Evolutionary conservation across 53 echinoderm and acorn worm species (phyloP).

Genomic region (Henricia sp.): DNA sequence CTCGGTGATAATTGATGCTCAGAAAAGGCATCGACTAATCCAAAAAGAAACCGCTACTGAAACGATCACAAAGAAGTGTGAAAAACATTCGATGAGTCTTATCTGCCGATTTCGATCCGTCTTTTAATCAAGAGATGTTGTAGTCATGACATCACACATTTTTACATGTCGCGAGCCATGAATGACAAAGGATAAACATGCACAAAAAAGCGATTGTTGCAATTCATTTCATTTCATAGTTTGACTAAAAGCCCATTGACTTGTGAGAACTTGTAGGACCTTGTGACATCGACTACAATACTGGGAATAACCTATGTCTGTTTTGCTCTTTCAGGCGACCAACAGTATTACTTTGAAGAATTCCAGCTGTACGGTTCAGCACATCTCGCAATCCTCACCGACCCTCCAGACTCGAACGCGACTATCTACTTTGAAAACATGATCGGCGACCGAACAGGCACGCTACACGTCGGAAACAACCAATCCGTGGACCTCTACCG

Average conservation of each 20-base stretch:
- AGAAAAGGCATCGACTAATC: no score
- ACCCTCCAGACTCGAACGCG: slow-evolving; percentile 68
- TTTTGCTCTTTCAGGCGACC: no score
- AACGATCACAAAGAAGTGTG: background rate
- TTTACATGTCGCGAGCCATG: no score
- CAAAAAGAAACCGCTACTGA: no score
- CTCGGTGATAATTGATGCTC: background rate
- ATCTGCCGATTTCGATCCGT: background rate
- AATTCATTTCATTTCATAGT: no score
- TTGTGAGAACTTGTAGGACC: no score
- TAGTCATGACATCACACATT: background rate
- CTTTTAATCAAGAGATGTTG: background rate
- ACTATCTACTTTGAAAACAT: slow-evolving; percentile 88
- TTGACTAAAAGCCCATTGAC: no score
- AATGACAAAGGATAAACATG: no score
- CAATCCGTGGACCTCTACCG: slow-evolving; percentile 84
- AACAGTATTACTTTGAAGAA: slow-evolving; percentile 89
- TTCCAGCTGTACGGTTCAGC: slow-evolving; percentile 85
- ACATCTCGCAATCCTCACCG: slow-evolving; percentile 79
- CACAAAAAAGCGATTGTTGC: no score
- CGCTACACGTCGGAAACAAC: slow-evolving; percentile 76
- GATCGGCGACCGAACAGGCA: slow-evolving; percentile 91
- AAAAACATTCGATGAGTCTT: no score
- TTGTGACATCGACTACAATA: no score
- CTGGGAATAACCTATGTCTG: no score